Base-by-base conservation (phyloP, 2,797 vertebrate genomes). In the Harpagifer antarcticus region DNA sequence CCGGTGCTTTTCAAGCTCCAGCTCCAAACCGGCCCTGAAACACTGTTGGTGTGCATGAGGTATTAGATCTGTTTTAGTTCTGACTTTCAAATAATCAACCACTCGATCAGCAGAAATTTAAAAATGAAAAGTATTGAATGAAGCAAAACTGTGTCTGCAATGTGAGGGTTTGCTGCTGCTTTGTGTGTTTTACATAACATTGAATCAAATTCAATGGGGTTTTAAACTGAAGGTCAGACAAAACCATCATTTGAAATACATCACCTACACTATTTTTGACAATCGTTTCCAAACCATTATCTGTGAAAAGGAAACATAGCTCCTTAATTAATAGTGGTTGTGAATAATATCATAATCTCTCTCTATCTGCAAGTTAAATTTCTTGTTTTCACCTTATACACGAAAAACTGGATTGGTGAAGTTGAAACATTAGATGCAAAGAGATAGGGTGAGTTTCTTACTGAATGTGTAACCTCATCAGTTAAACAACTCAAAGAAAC, bases 391-490 rank as follows among this genome's bases (percentile, higher is more conserved):
- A 27, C 49, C 59, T 54, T 61, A 40, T n/a, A 50, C 31, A 33
- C 1, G 1, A 17, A 43, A 15, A 64, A 15, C 1, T 47, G 20
- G 5, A 13, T 64, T 83, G 10, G 40, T 62, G 15, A 63, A 44
- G 43, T 27, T 37, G 71, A 85, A 85, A 83, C 63, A 72, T 40
- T 43, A 75, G 63, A 68, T n/a, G 40, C 43, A 60, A 40, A 53
- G 53, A 60, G 43, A 56, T 10, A 2, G 5, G 2, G 44, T 31
- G 20, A n/a, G 58, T 31, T 53, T 33, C 33, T 58, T 3, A n/a
- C 54, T 49, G 20, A 62, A 74, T 1, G 20, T 61, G 37, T 5
- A 43, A 57, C 57, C 55, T 33, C 54, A 81, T 57, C 10, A 47
- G 76, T 78, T 68, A 45, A 74, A 55, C 58, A 42, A 68, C 67